A percentile compares a stretch with the other conserved stretches of the same genome.
Conservation (phyloP, 1,140 invertebrate genomes). For the Procambarus clarkii region DNA sequence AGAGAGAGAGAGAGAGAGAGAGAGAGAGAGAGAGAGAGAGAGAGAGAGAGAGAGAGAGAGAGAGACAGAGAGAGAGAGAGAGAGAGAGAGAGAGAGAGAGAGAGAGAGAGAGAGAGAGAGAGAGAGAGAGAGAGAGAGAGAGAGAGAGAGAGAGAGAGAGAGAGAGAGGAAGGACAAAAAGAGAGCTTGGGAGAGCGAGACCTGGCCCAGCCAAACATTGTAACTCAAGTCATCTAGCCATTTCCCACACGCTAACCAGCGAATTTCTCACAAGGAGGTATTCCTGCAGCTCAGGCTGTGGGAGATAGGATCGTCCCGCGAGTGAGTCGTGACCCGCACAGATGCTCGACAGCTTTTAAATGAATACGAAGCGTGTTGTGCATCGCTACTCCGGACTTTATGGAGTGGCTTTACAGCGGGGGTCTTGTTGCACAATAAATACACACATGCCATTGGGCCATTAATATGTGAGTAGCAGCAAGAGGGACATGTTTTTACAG, state of each 20-base stretch:
- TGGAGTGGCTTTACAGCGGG: not conserved
- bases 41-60: no score
- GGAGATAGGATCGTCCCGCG: constrained; percentile 10
- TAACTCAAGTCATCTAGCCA: not conserved
- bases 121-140: no score
- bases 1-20: no score
- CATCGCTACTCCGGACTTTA: constrained; percentile 31
- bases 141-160: no score
- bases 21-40: no score
- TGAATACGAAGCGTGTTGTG: constrained; percentile 28
- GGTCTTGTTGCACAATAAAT: constrained; percentile 28
- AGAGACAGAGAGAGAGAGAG: no score
- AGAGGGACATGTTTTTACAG: constrained; percentile 27
- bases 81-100: no score
- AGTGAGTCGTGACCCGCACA: constrained; percentile 12
- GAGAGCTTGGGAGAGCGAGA: no score
- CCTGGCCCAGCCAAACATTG: no score
- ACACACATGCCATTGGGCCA: constrained; percentile 32
- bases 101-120: no score
- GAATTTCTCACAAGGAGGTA: constrained; percentile 1
- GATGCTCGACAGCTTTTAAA: constrained; percentile 29
- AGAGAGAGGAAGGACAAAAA: no score
- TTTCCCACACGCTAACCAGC: not conserved
- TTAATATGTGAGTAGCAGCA: constrained; percentile 33
- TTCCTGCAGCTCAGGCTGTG: not conserved